Conservation (phyloP, 2,797 vertebrate species). For the Odontamblyopus rebecca region DNA sequence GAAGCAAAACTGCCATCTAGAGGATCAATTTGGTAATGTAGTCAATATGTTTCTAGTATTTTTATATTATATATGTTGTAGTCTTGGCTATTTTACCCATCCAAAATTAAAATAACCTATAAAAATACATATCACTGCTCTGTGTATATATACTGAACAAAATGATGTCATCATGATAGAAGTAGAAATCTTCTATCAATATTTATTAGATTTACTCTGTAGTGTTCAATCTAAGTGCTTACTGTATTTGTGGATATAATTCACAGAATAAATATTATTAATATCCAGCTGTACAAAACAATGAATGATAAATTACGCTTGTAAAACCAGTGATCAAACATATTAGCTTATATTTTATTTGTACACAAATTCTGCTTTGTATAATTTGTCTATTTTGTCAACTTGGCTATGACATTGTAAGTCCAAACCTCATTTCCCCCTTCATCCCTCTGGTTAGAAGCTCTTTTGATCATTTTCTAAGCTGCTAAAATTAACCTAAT, state of each 20-base stretch:
- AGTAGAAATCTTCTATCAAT: too few relatives aligned
- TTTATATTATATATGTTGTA: neutral
- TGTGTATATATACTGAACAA: too few relatives aligned
- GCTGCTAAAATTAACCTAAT: slow-evolving; percentile 57
- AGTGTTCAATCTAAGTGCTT: neutral
- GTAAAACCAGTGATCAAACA: slow-evolving; percentile 20
- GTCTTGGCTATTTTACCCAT: neutral
- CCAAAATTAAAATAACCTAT: neutral
- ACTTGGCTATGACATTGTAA: slow-evolving; percentile 42
- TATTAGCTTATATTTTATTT: slow-evolving; percentile 33
- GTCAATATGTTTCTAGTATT: neutral
- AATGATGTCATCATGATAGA: too few relatives aligned
- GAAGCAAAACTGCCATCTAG: slow-evolving; percentile 49
- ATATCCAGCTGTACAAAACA: neutral
- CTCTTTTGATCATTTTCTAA: slow-evolving; percentile 37
- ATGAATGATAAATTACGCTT: neutral
- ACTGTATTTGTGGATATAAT: neutral
- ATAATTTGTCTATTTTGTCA: slow-evolving; percentile 41
- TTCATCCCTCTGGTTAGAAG: slow-evolving; percentile 37
- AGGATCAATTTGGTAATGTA: slow-evolving; percentile 36
- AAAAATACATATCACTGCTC: neutral
- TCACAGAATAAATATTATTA: neutral
- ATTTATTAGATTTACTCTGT: neutral
- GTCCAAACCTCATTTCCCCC: slow-evolving; percentile 38
- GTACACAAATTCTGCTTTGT: slow-evolving; percentile 43